phyloP scores from a whole-genome alignment of 35 echinoderm and acorn worm species.

The Holothuria glaberrima region DNA sequence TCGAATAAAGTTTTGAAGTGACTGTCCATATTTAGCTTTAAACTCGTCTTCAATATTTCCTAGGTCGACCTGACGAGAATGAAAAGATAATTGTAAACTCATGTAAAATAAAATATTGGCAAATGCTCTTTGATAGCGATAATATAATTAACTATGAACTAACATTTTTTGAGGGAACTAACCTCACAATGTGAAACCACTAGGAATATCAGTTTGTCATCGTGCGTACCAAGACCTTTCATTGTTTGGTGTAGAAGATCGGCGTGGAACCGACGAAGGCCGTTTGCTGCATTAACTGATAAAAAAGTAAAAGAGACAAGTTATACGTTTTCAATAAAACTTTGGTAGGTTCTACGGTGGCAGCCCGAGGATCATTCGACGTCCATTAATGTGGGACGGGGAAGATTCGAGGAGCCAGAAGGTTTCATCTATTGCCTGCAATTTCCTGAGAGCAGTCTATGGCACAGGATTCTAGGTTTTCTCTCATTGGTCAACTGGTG shows the following conservation, averaged over 20 bases:
- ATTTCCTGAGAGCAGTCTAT: no score
- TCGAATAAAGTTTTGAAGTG: constrained; percentile 10
- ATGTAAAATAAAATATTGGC: no score
- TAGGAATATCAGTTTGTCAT: constrained; percentile 75
- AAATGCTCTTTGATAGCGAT: no score
- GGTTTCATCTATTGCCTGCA: no score
- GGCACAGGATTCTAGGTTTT: no score
- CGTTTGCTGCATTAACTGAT: background rate
- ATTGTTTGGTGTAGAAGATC: constrained; percentile 77
- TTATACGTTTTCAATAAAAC: no score
- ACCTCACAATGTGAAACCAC: constrained; percentile 83
- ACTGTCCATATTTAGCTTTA: background rate
- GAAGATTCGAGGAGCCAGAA: no score
- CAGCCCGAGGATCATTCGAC: no score
- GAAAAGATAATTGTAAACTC: background rate
- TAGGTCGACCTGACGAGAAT: background rate
- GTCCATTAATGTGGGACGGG: no score
- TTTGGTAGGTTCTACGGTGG: no score
- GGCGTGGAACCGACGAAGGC: constrained; percentile 42
- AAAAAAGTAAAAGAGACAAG: background rate
- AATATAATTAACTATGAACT: background rate
- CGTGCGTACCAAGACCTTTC: constrained; percentile 80
- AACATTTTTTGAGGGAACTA: background rate
- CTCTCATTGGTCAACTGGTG: no score
- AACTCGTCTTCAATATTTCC: constrained; percentile 51